A percentile compares a stretch with the other conserved stretches of the same genome.
These are phyloP conservation scores for Yponomeuta sedellus DNA, from an alignment of 2,888 invertebrate genomes.

Conservation along the genomic window DNA sequence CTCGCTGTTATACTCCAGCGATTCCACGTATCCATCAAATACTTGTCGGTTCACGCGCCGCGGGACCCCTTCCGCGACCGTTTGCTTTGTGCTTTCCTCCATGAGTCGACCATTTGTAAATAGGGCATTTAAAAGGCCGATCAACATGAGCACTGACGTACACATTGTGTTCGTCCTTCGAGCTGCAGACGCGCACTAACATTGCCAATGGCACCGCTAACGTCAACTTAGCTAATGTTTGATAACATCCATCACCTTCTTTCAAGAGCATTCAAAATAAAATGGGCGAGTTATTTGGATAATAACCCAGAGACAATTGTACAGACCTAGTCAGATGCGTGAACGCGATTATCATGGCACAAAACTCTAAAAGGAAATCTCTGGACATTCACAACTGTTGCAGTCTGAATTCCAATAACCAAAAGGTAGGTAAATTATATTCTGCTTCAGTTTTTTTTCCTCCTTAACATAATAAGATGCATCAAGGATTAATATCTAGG, in stretches of 20 bases:
- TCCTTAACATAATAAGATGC: too few species aligned
- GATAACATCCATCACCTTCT: neutral
- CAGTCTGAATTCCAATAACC: too few species aligned
- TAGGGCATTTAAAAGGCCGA: slow-evolving; percentile 26
- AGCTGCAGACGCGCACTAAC: slow-evolving; percentile 33
- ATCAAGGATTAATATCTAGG: too few species aligned
- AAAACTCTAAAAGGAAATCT: neutral
- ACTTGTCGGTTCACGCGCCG: neutral
- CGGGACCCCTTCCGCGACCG: neutral
- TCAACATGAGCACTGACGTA: slow-evolving; percentile 24
- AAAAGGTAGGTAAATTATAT: too few species aligned
- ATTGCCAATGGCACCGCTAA: neutral
- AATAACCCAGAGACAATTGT: neutral
- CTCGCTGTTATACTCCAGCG: neutral
- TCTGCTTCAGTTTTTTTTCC: too few species aligned
- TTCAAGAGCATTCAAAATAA: neutral
- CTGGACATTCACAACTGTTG: too few species aligned
- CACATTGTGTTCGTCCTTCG: neutral
- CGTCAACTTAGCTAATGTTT: slow-evolving; percentile 8
- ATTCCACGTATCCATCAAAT: neutral
- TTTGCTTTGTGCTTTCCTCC: slow-evolving; percentile 32
- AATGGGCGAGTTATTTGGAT: neutral
- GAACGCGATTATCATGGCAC: neutral
- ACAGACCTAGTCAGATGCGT: neutral
- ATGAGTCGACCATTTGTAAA: slow-evolving; percentile 35